phyloP scores from a whole-genome alignment of 1,140 invertebrate genomes.

The Diabrotica virgifera region DNA sequence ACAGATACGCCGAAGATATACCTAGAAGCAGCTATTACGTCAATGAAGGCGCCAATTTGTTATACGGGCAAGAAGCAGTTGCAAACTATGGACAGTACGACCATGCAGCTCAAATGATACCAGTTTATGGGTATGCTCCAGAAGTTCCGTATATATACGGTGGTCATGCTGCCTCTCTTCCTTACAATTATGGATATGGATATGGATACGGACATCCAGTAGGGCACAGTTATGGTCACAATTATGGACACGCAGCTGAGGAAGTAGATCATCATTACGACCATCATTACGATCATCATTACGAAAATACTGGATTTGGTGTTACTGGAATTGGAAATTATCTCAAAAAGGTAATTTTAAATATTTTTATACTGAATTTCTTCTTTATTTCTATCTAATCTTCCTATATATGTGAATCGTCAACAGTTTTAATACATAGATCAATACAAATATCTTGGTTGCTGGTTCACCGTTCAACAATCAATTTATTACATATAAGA shows the following conservation, averaged over 20 bases:
- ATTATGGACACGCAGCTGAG: neutral
- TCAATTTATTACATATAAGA: neutral
- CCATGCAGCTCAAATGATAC: neutral
- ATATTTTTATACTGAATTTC: neutral
- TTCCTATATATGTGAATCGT: neutral
- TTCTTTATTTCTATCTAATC: neutral
- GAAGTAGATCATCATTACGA: neutral
- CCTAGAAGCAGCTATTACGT: neutral
- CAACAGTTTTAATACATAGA: neutral
- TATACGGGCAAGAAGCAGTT: neutral
- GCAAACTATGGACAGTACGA: neutral
- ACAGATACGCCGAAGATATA: neutral
- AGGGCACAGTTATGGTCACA: neutral
- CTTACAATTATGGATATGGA: neutral
- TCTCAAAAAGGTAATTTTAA: neutral
- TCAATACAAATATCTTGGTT: neutral
- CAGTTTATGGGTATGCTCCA: neutral
- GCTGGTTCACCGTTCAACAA: neutral
- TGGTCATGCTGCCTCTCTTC: neutral
- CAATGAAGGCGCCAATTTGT: neutral
- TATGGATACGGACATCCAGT: neutral
- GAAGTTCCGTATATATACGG: neutral
- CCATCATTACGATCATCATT: neutral
- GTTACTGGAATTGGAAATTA: neutral
- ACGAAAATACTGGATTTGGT: neutral